Base-by-base conservation (phyloP, 2,888 invertebrate species). In the Caenorhabditis sp. region DNA sequence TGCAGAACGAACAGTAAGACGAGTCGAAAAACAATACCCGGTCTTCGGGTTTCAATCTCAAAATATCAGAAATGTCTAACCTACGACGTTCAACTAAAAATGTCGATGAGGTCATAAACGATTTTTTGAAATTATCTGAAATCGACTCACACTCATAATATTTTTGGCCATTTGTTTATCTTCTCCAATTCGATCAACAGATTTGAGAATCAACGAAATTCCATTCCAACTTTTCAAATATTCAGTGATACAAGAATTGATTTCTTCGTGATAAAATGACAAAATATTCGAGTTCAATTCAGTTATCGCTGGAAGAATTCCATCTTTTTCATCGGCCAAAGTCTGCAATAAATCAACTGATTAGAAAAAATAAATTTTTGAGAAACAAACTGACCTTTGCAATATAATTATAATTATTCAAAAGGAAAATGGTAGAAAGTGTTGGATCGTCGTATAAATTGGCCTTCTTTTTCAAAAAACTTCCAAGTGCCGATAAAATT, bases 361-460 rank as follows among this genome's bases (percentile, higher is more conserved):
- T 6, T 31, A 31, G 31, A 4, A 43, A 43, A 43, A 3, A 17
- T 58, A 53, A 4, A 55, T 10, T 26, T 27, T 31, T 53, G 17
- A 23, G 5, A 53, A 23, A 5, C 10, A 23, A 23, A 23, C 58
- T 43, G 10, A 76, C 78, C 58, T 78, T 82, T 10, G 82, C 80
- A 43, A 86, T 83, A 71, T 87, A 85, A 54, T 82, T 83, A 64
- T 81, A 77, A 69, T 86, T 86, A 69, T 86, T 86, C 24, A 81
- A 68, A 1, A 77, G 57, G 59, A 81, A 82, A 10, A 78, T 72
- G 12, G 69, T 67, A 8, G 69, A 68, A 1, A 81, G 71, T 1
- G 75, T 75, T 10, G 70, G 67, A 23, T 79, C 80, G 24, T 81
- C 79, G 59, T 79, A 82, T 17, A 70, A 57, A 31, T 81, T 76